phyloP scores from a whole-genome alignment of 1,140 invertebrate species.

The Anoplolepis gracilipes region DNA sequence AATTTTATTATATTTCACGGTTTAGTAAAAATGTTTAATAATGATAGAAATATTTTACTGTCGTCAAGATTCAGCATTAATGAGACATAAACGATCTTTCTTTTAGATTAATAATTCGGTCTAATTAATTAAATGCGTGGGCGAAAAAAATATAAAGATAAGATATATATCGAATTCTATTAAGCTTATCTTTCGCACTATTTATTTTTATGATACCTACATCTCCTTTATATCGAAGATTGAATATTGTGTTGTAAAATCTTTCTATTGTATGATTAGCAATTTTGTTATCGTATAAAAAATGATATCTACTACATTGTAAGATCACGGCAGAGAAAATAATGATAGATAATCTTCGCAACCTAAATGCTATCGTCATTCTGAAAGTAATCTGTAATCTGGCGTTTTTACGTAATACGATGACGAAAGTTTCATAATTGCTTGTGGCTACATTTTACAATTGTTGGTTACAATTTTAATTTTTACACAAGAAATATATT shows the following conservation, averaged over 20 bases:
- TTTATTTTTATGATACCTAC: not conserved
- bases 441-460: not conserved
- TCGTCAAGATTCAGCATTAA: not conserved
- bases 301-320: not conserved
- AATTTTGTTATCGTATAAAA: not conserved
- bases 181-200: constrained; percentile 16
- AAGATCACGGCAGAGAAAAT: not conserved
- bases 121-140: not conserved
- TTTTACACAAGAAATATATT: not conserved
- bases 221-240: not conserved
- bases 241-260: not conserved
- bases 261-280: not conserved
- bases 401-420: not conserved
- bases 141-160: not conserved
- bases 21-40: too few relatives aligned
- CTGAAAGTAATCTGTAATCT: not conserved
- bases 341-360: not conserved
- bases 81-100: not conserved
- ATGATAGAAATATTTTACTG: not conserved
- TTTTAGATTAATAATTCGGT: not conserved
- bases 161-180: constrained; percentile 14
- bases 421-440: not conserved
- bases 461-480: too few relatives aligned
- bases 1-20: too few relatives aligned
- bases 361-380: not conserved